These are phyloP conservation scores for Erpobdella octoculata DNA, from an alignment of 2,888 invertebrate species.

Conservation along the genomic window DNA sequence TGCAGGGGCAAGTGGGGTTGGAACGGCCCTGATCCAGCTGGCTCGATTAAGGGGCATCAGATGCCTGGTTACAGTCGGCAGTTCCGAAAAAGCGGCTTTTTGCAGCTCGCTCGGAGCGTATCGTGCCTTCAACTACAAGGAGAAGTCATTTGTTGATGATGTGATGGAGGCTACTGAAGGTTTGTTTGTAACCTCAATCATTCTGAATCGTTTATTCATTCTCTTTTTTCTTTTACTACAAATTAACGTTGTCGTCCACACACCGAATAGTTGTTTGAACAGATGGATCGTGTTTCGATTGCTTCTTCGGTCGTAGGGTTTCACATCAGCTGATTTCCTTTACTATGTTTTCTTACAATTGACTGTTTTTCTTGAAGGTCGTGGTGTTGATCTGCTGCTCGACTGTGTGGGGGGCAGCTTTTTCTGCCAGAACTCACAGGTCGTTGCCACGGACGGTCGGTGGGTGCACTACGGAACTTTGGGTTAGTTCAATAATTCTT, in stretches of 20 bases:
- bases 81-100: conserved; percentile 44
- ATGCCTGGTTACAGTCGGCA: conserved; percentile 49
- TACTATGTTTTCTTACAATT: too few relatives aligned
- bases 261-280: too few relatives aligned
- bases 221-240: too few relatives aligned
- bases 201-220: too few relatives aligned
- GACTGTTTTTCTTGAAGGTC: conserved; percentile 36
- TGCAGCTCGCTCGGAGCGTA: conserved; percentile 46
- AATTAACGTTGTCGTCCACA: too few relatives aligned
- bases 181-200: too few relatives aligned
- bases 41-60: conserved; percentile 42
- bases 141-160: conserved; percentile 43
- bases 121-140: conserved; percentile 50
- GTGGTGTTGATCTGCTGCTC: conserved; percentile 50
- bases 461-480: conserved; percentile 52
- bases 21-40: conserved; percentile 51
- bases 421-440: conserved; percentile 48
- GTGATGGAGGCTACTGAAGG: conserved; percentile 46
- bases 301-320: too few relatives aligned
- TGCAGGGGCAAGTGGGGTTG: conserved; percentile 53
- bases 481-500: too few relatives aligned
- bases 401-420: conserved; percentile 52
- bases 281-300: too few relatives aligned
- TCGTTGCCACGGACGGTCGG: conserved; percentile 46
- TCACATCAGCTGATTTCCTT: too few relatives aligned